Conservation (phyloP, 1,140 invertebrate species). For the Aleiodes sp. region DNA sequence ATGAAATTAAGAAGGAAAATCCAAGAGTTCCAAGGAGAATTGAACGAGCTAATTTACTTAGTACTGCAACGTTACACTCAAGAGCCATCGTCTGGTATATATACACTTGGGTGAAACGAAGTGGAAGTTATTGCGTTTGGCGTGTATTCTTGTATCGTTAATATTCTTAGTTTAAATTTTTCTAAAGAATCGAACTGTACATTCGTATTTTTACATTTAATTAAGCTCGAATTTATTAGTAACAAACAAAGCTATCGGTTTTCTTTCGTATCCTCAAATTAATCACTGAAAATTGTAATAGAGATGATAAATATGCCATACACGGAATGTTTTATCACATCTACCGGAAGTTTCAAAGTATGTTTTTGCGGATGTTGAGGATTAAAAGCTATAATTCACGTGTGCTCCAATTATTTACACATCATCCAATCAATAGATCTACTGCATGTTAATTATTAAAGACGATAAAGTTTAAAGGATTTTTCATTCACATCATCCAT, state of each 20-base stretch:
- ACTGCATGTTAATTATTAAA: constrained; percentile 1
- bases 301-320: not conserved
- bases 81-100: constrained; percentile 12
- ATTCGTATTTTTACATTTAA: too few species aligned
- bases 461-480: not conserved
- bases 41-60: constrained; percentile 34
- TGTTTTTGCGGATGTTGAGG: constrained; percentile 37
- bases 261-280: not conserved
- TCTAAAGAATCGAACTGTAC: too few species aligned
- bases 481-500: not conserved
- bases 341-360: constrained; percentile 35
- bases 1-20: not conserved
- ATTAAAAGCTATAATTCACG: constrained; percentile 40
- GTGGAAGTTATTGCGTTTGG: constrained; percentile 22
- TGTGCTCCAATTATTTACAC: constrained; percentile 2
- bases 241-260: too few species aligned
- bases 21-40: constrained; percentile 13
- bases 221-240: too few species aligned
- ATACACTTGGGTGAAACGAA: constrained; percentile 21
- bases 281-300: not conserved
- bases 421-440: constrained; percentile 22
- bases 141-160: not conserved
- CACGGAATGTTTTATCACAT: not conserved
- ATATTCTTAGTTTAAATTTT: too few species aligned
- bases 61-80: constrained; percentile 24